These are phyloP conservation scores for Haemorhous mexicanus DNA, from an alignment of 2,113 vertebrate species.

Conservation along the genomic window DNA sequence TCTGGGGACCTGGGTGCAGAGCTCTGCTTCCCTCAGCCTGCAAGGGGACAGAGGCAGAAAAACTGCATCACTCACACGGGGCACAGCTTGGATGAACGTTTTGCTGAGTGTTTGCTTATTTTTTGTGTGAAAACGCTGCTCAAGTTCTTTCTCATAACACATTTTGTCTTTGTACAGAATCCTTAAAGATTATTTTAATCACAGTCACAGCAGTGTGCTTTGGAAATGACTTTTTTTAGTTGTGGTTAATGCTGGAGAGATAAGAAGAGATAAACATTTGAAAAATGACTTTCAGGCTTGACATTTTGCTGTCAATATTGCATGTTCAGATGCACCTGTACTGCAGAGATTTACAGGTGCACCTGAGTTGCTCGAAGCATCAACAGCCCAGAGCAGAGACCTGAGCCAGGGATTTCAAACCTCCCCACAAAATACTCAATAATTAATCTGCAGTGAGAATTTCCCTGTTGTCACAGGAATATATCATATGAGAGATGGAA, in stretches of 20 bases:
- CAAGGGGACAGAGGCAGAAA: not conserved
- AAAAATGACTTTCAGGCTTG: not conserved
- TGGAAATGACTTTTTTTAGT: not conserved
- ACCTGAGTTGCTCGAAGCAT: not conserved
- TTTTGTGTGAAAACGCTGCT: not conserved
- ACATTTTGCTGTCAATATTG: not conserved
- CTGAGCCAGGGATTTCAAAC: not conserved
- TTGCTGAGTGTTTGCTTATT: not conserved
- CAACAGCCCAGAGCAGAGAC: not conserved
- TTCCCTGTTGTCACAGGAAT: not conserved
- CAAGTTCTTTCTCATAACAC: not conserved
- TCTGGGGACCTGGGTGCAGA: not conserved
- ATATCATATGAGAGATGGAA: not conserved
- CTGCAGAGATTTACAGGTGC: not conserved
- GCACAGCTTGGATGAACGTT: not conserved
- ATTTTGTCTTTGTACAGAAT: not conserved
- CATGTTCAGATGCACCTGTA: not conserved
- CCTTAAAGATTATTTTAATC: not conserved
- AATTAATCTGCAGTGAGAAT: not conserved
- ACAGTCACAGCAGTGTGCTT: not conserved
- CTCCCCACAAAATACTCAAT: not conserved
- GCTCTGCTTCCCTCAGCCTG: not conserved
- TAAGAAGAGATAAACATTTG: not conserved
- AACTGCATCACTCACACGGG: accelerated
- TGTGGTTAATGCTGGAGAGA: not conserved